These are phyloP conservation scores for Reticulitermes speratus DNA, from an alignment of 1,140 invertebrate genomes.

Conservation along the genomic window DNA sequence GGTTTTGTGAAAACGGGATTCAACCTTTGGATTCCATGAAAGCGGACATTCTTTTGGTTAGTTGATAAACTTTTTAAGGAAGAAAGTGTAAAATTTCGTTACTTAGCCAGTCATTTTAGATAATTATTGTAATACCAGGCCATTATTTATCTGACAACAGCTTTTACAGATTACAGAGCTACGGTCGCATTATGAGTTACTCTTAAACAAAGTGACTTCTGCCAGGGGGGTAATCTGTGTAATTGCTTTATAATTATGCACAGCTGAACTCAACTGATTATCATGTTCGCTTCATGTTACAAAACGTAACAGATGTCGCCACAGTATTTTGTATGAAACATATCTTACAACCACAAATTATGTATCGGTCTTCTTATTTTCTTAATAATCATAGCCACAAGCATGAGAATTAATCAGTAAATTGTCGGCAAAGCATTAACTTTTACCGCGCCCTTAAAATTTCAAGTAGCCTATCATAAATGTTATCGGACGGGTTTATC, in stretches of 20 bases:
- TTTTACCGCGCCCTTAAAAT: too few species aligned
- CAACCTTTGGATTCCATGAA: too few species aligned
- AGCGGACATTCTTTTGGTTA: too few species aligned
- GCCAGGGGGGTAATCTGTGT: constrained; percentile 4
- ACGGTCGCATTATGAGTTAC: neutral
- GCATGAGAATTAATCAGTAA: neutral
- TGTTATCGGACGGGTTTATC: too few species aligned
- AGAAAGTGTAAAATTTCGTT: too few species aligned
- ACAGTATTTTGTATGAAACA: neutral
- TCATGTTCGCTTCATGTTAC: neutral
- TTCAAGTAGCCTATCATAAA: too few species aligned
- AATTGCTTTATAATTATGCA: neutral
- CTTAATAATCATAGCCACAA: neutral
- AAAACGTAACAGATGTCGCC: neutral
- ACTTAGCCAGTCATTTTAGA: too few species aligned
- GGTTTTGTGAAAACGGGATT: too few species aligned
- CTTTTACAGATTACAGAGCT: too few species aligned
- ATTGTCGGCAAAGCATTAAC: neutral
- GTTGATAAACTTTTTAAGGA: too few species aligned
- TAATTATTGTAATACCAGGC: too few species aligned
- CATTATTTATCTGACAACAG: too few species aligned
- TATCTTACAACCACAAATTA: neutral
- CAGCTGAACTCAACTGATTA: neutral
- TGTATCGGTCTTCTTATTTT: neutral
- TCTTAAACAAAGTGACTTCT: neutral